Conservation (phyloP, 2,888 invertebrate genomes). For the Exocentrus adspersus region DNA sequence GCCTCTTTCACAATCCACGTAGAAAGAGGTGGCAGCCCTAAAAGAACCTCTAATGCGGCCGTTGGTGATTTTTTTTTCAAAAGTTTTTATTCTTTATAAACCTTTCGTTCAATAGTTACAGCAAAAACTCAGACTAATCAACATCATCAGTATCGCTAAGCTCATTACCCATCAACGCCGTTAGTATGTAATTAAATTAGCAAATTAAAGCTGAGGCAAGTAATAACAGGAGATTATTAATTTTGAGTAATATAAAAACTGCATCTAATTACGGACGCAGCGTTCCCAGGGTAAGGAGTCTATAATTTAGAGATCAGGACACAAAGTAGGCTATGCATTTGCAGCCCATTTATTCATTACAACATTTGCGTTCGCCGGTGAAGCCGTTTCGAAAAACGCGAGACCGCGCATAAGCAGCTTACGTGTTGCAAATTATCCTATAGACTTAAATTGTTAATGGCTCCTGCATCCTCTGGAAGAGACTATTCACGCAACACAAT, state of each 20-base stretch:
- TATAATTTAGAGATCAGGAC: constrained; percentile 46
- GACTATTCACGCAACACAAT: constrained; percentile 45
- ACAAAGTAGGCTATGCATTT: constrained; percentile 44
- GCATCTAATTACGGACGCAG: constrained; percentile 42
- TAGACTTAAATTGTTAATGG: constrained; percentile 48
- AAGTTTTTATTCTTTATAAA: too few species aligned
- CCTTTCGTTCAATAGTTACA: too few species aligned
- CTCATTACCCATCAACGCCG: neutral
- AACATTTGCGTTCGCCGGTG: constrained; percentile 27
- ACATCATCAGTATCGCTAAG: too few species aligned
- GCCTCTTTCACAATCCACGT: too few species aligned
- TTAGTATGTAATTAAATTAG: constrained; percentile 16
- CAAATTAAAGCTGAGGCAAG: constrained; percentile 6
- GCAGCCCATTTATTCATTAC: constrained; percentile 43
- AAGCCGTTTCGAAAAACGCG: constrained; percentile 14
- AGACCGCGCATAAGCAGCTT: constrained; percentile 40
- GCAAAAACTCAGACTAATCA: too few species aligned
- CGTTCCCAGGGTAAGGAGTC: constrained; percentile 43
- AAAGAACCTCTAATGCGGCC: too few species aligned
- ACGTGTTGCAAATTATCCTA: constrained; percentile 50
- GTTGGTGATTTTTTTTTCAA: too few species aligned
- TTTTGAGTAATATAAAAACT: constrained; percentile 14
- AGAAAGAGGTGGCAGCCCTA: too few species aligned
- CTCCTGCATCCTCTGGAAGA: constrained; percentile 43
- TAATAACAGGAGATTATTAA: constrained; percentile 13